Base-by-base conservation (phyloP, 2,888 invertebrate genomes). In the Pseudococcus jackbeardsleyi region DNA sequence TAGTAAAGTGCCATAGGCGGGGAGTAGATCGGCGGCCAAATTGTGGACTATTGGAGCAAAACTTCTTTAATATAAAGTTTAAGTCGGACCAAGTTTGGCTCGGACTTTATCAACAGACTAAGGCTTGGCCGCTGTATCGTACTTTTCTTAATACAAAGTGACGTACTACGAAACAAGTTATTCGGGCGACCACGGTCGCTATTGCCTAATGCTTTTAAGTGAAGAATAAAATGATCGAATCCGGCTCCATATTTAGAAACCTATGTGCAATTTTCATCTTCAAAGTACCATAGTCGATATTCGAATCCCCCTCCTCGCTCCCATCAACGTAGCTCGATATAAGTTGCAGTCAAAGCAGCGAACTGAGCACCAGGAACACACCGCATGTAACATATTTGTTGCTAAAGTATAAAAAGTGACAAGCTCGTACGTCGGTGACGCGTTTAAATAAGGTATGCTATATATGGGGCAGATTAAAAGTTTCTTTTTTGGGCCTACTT, bases 11-110 rank as follows among this genome's bases (percentile, higher is more conserved):
- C 17, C 46, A 82, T 46, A 12, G 79, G 11, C 64, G 12, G 22
- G 19, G 46, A n/a, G 79, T 19, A n/a, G 11, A 12, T 8, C 39
- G 46, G 12, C 79, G 46, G 19, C 19, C 33, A 19, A 82, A 82
- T 82, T 82, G 79, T 22, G 79, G 19, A 82, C 79, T 82, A 46
- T 79, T 82, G 39, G 79, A 19, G 72, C 42, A 82, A 82, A 82
- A 82, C 79, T 82, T 82, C 42, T 82, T 82, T 82, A 82, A 82
- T 82, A 82, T 82, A 82, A 82, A 82, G 79, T 82, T 82, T 82
- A 19, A 33, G 79, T 42, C 79, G 79, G 79, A 46, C 79, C 79
- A 82, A 82, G 79, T 82, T 82, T 82, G 72, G 72, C 72, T 17
- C 19, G 79, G 79, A 82, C 79, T 46, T 82, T 82, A 82, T 82